These are phyloP conservation scores for Zaprionus camerounensis DNA, from an alignment of 1,140 invertebrate species.

Conservation along the genomic window DNA sequence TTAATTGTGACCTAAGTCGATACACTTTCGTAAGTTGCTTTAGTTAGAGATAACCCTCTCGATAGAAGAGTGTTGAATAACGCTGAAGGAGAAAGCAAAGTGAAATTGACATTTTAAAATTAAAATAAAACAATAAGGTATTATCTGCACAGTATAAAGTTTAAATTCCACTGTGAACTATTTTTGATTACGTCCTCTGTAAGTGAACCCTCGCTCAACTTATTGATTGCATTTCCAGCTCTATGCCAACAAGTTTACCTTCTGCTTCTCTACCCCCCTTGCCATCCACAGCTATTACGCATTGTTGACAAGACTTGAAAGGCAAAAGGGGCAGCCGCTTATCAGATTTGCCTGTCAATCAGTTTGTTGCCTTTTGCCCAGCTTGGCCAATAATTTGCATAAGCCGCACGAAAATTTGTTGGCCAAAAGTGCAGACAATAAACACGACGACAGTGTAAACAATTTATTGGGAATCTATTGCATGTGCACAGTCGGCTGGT, in stretches of 20 bases:
- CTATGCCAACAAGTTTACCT: background rate
- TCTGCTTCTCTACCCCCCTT: background rate
- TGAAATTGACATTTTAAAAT: too few relatives aligned
- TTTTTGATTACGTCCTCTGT: too few relatives aligned
- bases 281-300: background rate
- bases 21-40: too few relatives aligned
- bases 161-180: too few relatives aligned
- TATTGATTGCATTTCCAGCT: background rate
- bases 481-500: constrained; percentile 3
- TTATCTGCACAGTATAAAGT: too few relatives aligned
- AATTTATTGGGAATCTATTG: constrained; percentile 25
- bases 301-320: constrained; percentile 3
- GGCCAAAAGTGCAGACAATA: constrained; percentile 22
- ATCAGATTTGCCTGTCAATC: constrained; percentile 45
- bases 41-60: too few relatives aligned
- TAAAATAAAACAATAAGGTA: too few relatives aligned
- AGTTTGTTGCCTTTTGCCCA: constrained; percentile 20
- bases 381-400: constrained; percentile 34
- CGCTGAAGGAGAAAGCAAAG: too few relatives aligned
- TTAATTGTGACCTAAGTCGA: too few relatives aligned
- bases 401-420: constrained; percentile 31
- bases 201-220: background rate
- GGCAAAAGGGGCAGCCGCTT: constrained; percentile 7
- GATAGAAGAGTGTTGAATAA: too few relatives aligned
- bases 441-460: background rate